phyloP scores from a whole-genome alignment of 2,113 vertebrate species.

The rabbit (Oryctolagus cuniculus) region mOryCun1.1 NC_091433.1:140101501-140102000 shows the following conservation, averaged over 20 bases:
- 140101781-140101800: conserved; percentile 52
- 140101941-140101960: neutral
- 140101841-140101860: neutral
- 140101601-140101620: too few species aligned
- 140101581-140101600: too few species aligned
- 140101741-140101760: conserved; percentile 24
- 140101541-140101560: too few species aligned
- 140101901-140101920: conserved; percentile 26
- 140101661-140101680: too few species aligned
- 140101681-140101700: conserved; percentile 14
- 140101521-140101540: too few species aligned
- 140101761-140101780: conserved; percentile 54
- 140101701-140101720: neutral
- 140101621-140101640: neutral
- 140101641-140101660: neutral
- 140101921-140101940: neutral
- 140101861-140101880: conserved; percentile 27
- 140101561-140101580: too few species aligned
- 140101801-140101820: neutral
- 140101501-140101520: too few species aligned
- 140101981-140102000: conserved; percentile 36
- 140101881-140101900: conserved; percentile 32
- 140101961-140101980: conserved; percentile 48
- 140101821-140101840: neutral
- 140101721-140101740: conserved; percentile 34